Evolutionary conservation across 2,888 invertebrate species (phyloP).

Genomic region (Mythimna lalbum): DNA sequence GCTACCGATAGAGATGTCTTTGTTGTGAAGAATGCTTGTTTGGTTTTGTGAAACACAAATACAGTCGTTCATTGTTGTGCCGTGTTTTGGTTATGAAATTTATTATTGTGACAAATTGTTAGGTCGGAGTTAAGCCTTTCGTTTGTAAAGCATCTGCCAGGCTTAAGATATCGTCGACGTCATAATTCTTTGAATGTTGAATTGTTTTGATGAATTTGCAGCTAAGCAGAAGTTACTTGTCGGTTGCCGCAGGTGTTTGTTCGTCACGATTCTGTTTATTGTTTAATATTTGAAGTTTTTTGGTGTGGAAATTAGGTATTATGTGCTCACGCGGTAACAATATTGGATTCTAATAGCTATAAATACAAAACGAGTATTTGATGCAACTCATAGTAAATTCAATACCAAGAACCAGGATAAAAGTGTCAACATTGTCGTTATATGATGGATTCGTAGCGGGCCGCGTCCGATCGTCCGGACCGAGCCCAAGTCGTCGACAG

Average conservation of each 20-base stretch:
- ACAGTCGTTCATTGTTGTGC: constrained; percentile 78
- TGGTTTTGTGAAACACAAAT: constrained; percentile 84
- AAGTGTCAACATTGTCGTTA: background rate
- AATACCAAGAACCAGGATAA: too few species aligned
- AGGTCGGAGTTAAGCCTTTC: constrained; percentile 84
- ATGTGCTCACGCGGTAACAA: background rate
- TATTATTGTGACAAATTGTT: constrained; percentile 89
- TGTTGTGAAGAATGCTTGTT: constrained; percentile 84
- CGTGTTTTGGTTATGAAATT: constrained; percentile 88
- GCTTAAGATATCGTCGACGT: constrained; percentile 70
- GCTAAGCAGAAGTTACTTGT: constrained; percentile 42
- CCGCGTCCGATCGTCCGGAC: too few species aligned
- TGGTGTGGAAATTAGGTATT: constrained; percentile 8
- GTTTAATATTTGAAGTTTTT: constrained; percentile 6
- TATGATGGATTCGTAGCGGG: constrained; percentile 1
- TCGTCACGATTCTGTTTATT: constrained; percentile 35
- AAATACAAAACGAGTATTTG: too few species aligned
- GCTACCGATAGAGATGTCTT: constrained; percentile 89
- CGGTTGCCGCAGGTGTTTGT: constrained; percentile 53
- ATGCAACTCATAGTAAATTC: too few species aligned
- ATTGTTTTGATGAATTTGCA: constrained; percentile 68
- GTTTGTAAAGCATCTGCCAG: constrained; percentile 77
- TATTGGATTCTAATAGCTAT: background rate
- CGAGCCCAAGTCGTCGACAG: too few species aligned
- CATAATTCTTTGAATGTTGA: constrained; percentile 73